Conservation (phyloP, 37 sponge, comb jelly and placozoan species). For the Ephydatia muelleri region DNA sequence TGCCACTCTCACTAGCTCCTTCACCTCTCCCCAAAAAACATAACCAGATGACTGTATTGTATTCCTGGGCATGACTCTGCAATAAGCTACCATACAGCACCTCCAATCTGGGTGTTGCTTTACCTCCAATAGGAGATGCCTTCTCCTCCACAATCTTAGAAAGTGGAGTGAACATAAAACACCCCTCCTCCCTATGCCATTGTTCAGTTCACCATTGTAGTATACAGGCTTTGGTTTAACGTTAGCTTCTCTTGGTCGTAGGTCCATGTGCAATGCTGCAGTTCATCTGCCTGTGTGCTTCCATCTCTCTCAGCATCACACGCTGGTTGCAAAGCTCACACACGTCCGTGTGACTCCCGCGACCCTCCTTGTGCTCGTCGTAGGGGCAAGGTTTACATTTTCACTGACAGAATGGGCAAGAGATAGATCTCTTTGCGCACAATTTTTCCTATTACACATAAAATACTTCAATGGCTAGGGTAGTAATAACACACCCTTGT, state of each 20-base stretch:
- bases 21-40: not conserved
- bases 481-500: not conserved
- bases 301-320: constrained; percentile 75
- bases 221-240: too few relatives aligned
- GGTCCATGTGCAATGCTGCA: constrained; percentile 14
- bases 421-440: constrained; percentile 37
- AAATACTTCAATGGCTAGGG: not conserved
- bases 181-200: not conserved
- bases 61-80: too few relatives aligned
- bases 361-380: constrained; percentile 46
- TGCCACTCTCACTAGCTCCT: not conserved
- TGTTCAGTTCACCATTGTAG: not conserved
- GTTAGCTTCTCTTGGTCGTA: not conserved
- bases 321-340: constrained; percentile 59
- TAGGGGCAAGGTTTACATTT: constrained; percentile 36
- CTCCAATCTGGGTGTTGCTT: not conserved
- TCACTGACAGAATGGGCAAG: constrained; percentile 68
- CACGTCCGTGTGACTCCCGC: constrained; percentile 77
- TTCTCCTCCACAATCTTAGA: not conserved
- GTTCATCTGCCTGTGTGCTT: constrained; percentile 37
- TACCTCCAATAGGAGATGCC: not conserved
- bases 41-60: not conserved
- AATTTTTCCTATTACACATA: constrained; percentile 26
- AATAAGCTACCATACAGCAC: constrained; percentile 10
- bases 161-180: not conserved